Evolutionary conservation across 2,113 vertebrate genomes (phyloP), one percentile per base, ranked within the genome.

Genomic region (Mohoua ochrocephala): DNA sequence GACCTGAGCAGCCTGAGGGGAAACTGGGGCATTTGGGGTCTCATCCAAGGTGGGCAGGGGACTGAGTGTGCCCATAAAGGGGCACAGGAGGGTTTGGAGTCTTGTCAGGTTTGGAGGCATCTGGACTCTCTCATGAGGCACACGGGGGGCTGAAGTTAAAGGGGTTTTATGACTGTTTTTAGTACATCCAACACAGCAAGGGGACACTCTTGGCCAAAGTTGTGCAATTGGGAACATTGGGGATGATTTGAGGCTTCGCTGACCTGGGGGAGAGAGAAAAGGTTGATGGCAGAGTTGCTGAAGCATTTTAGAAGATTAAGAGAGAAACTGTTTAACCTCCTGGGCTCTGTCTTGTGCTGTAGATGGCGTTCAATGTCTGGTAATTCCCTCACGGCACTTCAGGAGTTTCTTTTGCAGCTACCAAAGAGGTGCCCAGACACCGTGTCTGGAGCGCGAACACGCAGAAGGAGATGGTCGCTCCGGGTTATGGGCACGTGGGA

Each of bases 81-180:
- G 39, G 31, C 61, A 65, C 12, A 9, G 61, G 50, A 20, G 41
- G 27, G 26, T 24, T 44, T 15, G 39, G 60, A 15, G 39, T 7
- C 75, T 16, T 30, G 2, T 11, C 37, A 8, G 33, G 39, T 5
- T 2, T 4, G 61, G 49, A 54, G 60, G 15, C 1, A 2, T 7
- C 39, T 19, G 61, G 15, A 2, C 9, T 47, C n/a, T 13, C 28
- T n/a, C 2, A 0, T 2, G 5, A 8, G 49, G 28, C 0, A 0
- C 2, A 2, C 47, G 2, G 7, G 39, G 17, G 15, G 15, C 24
- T 41, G 60, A 5, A 41, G 13, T 13, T 16, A 20, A 35, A 39
- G 13, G 9, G 18, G 5, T 12, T 24, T 64, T n/a, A 4, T 24
- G 15, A 15, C 30, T 30, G 2, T 13, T 75, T 84, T 49, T 35